Base-by-base conservation (phyloP, 2,797 vertebrate genomes). In the Sparidentex hasta region DNA sequence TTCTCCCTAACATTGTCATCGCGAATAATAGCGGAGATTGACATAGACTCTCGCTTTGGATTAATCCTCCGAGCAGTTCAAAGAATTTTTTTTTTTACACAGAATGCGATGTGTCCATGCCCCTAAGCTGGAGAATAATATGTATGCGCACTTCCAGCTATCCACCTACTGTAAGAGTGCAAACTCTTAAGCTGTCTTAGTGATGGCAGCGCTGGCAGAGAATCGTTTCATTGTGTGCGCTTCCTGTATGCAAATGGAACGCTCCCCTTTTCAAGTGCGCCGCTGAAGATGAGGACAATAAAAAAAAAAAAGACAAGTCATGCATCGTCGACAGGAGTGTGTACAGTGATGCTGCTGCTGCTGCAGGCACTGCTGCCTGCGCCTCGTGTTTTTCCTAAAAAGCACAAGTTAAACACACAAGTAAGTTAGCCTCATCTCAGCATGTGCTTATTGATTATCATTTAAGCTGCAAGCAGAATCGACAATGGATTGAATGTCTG, bases 31-130 rank as follows among this genome's bases (percentile, higher is more conserved):
- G 88, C 8, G 12, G 63, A 83, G 90, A 92, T 87, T 92, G 90
- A 93, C 91, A 93, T 72, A 86, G 85, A 76, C 69, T 81, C 85
- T 80, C 73, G 84, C 89, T 86, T 61, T 68, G 87, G 90, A 90
- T 93, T 93, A 93, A 93, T 91, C 87, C 87, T 33, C 11, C 1
- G 7, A 77, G 82, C 78, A 85, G 87, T 92, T 93, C 92, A 90
- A 91, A 93, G 85, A 85, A 74, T 88, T 80, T 65, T 64, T 5
- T 43, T 4, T 44, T 44, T 44, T 44, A 41, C 79, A 80, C 65
- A 76, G 55, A 87, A 92, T 85, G 88, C 80, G 82, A 48, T 58
- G 76, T 85, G 70, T 73, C 87, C 75, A 80, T 88, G 88, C 78
- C 77, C 83, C 62, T 87, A 84, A 94, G 83, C 84, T 58, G 74